Conservation (phyloP, 2,113 vertebrate species). For the Oriolus oriolus region DNA sequence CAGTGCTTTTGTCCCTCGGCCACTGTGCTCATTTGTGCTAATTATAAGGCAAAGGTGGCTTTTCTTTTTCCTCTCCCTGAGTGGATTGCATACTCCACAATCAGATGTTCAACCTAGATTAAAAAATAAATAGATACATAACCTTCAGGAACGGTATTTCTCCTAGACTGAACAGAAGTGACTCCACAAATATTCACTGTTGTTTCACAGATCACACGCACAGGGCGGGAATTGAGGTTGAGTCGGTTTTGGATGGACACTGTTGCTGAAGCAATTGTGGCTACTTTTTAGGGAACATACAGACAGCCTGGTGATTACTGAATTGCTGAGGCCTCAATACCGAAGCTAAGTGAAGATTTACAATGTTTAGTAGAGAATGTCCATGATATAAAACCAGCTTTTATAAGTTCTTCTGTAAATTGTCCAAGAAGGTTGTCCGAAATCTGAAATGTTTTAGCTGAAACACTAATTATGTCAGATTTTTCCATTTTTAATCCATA, state of each 20-base stretch:
- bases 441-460: not conserved
- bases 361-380: not conserved
- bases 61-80: not conserved
- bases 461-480: not conserved
- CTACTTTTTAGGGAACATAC: not conserved
- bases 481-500: not conserved
- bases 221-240: not conserved
- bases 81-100: not conserved
- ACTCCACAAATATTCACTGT: not conserved
- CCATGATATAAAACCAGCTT: not conserved
- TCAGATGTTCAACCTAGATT: not conserved
- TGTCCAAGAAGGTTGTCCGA: not conserved
- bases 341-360: not conserved
- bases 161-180: not conserved
- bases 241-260: not conserved
- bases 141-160: not conserved
- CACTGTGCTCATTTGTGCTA: not conserved
- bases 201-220: not conserved
- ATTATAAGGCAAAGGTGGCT: not conserved
- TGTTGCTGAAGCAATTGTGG: not conserved
- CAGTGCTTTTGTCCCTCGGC: not conserved
- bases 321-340: not conserved
- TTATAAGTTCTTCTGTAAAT: not conserved
- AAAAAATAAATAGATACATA: not conserved
- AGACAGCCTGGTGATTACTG: not conserved